phyloP scores from a whole-genome alignment of 1,140 invertebrate genomes.

The Pteromalus puparum region DNA sequence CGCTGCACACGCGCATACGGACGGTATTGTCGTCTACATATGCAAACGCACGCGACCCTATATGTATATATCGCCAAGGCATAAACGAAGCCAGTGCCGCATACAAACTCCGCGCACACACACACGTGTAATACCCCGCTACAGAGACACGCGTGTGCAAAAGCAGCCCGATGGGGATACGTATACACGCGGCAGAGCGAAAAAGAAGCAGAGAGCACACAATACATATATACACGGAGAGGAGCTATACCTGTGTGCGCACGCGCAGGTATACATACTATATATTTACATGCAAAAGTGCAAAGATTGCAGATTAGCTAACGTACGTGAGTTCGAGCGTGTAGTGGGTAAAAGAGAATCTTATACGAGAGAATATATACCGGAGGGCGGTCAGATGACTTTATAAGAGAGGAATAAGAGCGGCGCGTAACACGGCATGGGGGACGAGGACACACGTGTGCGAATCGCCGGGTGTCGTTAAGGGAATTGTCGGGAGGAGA shows the following conservation, averaged over 20 bases:
- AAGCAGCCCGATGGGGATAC: no score
- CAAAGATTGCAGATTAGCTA: not conserved
- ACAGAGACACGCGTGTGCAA: no score
- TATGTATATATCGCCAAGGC: not conserved
- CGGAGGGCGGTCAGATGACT: constrained; percentile 21
- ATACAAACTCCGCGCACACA: no score
- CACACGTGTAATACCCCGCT: no score
- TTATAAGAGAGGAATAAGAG: constrained; percentile 14
- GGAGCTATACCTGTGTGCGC: no score
- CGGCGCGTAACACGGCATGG: not conserved
- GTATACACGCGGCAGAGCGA: no score
- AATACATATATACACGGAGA: not conserved
- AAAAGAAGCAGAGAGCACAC: no score
- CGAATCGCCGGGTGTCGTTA: not conserved
- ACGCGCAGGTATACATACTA: not conserved
- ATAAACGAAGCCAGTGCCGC: no score
- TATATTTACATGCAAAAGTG: constrained; percentile 29
- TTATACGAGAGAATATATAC: constrained; percentile 19
- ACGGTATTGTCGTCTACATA: not conserved
- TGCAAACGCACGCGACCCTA: not conserved
- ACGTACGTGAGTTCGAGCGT: constrained; percentile 3
- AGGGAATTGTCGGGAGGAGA: constrained; percentile 20
- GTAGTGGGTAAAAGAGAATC: constrained; percentile 1
- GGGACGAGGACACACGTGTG: not conserved
- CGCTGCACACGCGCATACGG: not conserved